These are phyloP conservation scores for Drosophila yooni DNA, from an alignment of 2,888 invertebrate species.

Conservation along the genomic window DNA sequence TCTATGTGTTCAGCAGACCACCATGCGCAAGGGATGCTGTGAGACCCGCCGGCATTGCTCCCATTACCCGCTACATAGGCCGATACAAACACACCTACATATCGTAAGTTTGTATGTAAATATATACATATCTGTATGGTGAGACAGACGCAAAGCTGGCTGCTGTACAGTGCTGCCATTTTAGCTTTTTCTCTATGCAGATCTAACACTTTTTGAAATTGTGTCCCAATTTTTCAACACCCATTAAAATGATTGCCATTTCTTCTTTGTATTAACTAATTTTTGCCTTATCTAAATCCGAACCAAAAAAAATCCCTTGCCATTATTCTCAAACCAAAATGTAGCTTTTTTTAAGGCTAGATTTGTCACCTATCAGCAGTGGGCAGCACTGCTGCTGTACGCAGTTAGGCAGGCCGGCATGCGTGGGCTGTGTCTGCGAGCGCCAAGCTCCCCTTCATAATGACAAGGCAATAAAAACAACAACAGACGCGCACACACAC, in stretches of 20 bases:
- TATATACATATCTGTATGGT: neutral
- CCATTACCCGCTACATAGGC: neutral
- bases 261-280: neutral
- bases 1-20: conserved; percentile 17
- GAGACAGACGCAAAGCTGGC: conserved; percentile 13
- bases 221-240: neutral
- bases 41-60: conserved; percentile 18
- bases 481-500: conserved; percentile 15
- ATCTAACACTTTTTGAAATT: neutral
- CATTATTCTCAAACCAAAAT: neutral
- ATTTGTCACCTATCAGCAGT: neutral
- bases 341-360: neutral
- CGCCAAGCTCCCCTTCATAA: conserved; percentile 19
- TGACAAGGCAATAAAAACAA: conserved; percentile 30
- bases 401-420: neutral
- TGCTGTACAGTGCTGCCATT: neutral
- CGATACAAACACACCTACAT: neutral
- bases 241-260: neutral
- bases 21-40: conserved; percentile 44
- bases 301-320: neutral
- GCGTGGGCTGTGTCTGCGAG: conserved; percentile 18
- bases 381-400: neutral
- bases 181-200: neutral
- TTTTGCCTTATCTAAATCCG: neutral
- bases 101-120: neutral